Evolutionary conservation across 2,888 invertebrate species (phyloP).

Genomic region (Taphrorychus bicolor): DNA sequence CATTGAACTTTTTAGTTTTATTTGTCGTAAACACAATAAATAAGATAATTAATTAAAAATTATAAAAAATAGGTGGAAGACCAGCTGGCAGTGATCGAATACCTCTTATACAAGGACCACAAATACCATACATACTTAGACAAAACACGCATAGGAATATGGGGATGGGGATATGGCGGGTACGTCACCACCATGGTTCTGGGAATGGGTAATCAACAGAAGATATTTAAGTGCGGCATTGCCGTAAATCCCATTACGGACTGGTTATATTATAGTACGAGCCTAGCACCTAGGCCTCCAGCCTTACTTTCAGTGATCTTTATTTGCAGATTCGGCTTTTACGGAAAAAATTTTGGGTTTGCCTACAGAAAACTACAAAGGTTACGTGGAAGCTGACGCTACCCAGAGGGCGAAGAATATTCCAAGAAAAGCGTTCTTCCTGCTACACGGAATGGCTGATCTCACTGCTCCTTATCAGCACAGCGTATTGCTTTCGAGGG

Average conservation of each 20-base stretch:
- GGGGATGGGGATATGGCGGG: constrained; percentile 98
- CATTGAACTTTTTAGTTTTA: no score
- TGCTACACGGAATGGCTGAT: constrained; percentile 94
- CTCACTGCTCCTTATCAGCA: constrained; percentile 93
- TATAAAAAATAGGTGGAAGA: constrained; percentile 75
- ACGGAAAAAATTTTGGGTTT: constrained; percentile 93
- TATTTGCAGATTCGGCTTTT: constrained; percentile 87
- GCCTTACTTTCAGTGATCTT: no score
- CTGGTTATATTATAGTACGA: constrained; percentile 94
- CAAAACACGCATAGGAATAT: constrained; percentile 86
- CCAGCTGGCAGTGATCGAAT: constrained; percentile 85
- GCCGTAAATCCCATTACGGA: constrained; percentile 95
- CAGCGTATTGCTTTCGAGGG: constrained; percentile 86
- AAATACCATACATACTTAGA: constrained; percentile 77
- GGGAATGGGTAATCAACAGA: constrained; percentile 74
- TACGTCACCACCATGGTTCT: constrained; percentile 93
- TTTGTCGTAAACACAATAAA: not conserved
- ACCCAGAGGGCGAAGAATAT: constrained; percentile 88
- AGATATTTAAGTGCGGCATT: constrained; percentile 90
- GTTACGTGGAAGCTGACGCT: constrained; percentile 92
- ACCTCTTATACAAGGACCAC: constrained; percentile 73
- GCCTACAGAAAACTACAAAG: constrained; percentile 86
- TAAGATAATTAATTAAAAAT: not conserved
- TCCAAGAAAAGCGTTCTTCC: constrained; percentile 84
- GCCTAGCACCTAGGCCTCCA: no score